Evolutionary conservation across 2,113 vertebrate genomes (phyloP).

Genomic region (Atrichornis clamosus): DNA sequence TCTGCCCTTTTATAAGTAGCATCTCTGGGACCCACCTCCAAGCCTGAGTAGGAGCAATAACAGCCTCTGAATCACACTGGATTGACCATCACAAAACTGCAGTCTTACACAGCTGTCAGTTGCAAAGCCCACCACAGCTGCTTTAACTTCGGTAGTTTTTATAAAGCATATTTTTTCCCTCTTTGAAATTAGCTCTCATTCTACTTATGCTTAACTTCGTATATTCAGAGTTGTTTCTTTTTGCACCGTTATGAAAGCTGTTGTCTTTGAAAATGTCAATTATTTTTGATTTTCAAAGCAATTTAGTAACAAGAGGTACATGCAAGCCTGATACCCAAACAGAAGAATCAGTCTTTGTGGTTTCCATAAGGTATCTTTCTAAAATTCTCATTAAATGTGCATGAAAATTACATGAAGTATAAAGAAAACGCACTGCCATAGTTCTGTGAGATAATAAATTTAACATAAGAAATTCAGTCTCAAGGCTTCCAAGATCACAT

Average conservation of each 20-base stretch:
- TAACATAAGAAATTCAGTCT: background rate
- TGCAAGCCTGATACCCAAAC: background rate
- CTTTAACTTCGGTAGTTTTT: background rate
- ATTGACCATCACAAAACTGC: background rate
- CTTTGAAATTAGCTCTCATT: background rate
- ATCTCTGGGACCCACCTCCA: background rate
- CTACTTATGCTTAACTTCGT: background rate
- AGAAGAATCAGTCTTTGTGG: background rate
- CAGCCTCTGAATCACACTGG: background rate
- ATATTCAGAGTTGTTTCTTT: background rate
- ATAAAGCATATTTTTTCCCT: background rate
- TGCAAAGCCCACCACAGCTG: background rate
- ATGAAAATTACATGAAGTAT: background rate
- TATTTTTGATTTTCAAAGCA: conserved; percentile 47
- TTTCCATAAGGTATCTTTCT: background rate
- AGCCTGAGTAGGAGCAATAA: background rate
- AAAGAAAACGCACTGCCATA: background rate
- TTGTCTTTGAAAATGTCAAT: conserved; percentile 11
- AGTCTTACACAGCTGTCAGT: background rate
- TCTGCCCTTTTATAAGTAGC: background rate
- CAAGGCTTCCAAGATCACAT: background rate
- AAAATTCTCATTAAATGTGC: background rate
- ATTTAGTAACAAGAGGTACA: background rate
- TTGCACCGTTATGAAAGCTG: background rate
- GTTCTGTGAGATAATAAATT: background rate